phyloP scores from a whole-genome alignment of 2,797 vertebrate genomes.

The Microctenopoma steveboyesi region DNA sequence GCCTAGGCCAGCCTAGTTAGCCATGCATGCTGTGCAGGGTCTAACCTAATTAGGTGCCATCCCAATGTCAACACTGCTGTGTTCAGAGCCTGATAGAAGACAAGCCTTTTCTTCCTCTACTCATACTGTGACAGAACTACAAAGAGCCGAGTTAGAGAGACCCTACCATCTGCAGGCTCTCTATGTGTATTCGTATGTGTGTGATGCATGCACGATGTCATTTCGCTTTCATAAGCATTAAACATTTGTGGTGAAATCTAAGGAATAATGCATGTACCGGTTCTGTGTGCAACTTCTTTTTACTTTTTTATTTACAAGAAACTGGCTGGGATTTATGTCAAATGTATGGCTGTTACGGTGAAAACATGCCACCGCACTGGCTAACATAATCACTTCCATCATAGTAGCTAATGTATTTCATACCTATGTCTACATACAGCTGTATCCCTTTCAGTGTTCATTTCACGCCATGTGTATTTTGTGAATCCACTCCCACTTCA shows the following conservation, averaged over 20 bases:
- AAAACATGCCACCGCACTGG: constrained; percentile 3
- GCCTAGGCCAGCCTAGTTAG: constrained; percentile 78
- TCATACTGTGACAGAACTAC: constrained; percentile 71
- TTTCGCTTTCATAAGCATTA: constrained; percentile 45
- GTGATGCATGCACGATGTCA: constrained; percentile 41
- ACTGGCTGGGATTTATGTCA: constrained; percentile 5
- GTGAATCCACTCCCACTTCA: constrained; percentile 36
- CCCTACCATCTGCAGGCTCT: constrained; percentile 71
- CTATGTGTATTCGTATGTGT: constrained; percentile 30
- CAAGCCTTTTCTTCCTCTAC: constrained; percentile 63
- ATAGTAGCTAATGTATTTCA: constrained; percentile 33
- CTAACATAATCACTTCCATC: constrained; percentile 14
- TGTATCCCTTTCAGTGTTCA: constrained; percentile 38
- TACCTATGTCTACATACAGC: constrained; percentile 30
- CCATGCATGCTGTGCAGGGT: constrained; percentile 74
- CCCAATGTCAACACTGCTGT: constrained; percentile 81
- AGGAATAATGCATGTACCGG: constrained; percentile 30
- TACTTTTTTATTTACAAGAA: constrained; percentile 20
- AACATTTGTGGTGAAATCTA: constrained; percentile 29
- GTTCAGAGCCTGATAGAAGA: constrained; percentile 74
- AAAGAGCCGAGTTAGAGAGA: constrained; percentile 63
- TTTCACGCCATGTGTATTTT: constrained; percentile 46
- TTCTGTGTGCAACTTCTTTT: constrained; percentile 23
- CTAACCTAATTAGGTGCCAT: constrained; percentile 82
- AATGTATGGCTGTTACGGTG: constrained; percentile 1